Evolutionary conservation across 2,113 vertebrate species (phyloP).

Genomic region (Pyxicephalus adspersus): DNA sequence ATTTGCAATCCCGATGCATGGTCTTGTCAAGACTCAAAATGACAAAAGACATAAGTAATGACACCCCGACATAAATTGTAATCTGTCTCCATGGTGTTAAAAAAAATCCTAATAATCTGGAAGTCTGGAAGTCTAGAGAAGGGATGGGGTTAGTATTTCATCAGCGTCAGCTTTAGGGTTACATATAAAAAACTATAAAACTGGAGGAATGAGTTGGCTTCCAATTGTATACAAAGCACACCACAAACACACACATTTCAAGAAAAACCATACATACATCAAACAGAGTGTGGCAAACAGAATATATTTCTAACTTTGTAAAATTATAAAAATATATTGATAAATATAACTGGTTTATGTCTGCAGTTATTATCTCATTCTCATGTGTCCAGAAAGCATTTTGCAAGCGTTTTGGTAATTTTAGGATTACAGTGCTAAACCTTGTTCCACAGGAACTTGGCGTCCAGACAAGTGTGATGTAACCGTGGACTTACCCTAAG

Average conservation of each 20-base stretch:
- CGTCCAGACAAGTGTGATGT: background rate
- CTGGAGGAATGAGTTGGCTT: too few species aligned
- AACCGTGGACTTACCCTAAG: background rate
- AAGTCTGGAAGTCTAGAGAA: too few species aligned
- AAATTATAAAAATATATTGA: background rate
- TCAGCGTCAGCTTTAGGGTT: too few species aligned
- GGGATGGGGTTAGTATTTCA: too few species aligned
- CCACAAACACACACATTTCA: too few species aligned
- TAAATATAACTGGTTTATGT: background rate
- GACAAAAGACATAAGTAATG: too few species aligned
- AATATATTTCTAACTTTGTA: background rate
- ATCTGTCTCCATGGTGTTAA: too few species aligned
- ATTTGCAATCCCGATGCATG: too few species aligned
- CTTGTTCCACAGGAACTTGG: background rate
- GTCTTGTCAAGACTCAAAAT: too few species aligned
- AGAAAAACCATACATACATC: background rate
- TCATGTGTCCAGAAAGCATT: background rate
- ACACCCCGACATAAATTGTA: too few species aligned
- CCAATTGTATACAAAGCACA: background rate
- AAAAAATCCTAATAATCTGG: too few species aligned
- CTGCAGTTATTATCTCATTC: background rate
- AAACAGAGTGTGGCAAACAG: background rate
- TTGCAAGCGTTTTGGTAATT: background rate
- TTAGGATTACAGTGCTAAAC: background rate
- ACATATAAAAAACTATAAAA: too few species aligned